These are phyloP conservation scores for Ypsolopha sequella DNA, from an alignment of 2,888 invertebrate genomes.

Conservation along the genomic window DNA sequence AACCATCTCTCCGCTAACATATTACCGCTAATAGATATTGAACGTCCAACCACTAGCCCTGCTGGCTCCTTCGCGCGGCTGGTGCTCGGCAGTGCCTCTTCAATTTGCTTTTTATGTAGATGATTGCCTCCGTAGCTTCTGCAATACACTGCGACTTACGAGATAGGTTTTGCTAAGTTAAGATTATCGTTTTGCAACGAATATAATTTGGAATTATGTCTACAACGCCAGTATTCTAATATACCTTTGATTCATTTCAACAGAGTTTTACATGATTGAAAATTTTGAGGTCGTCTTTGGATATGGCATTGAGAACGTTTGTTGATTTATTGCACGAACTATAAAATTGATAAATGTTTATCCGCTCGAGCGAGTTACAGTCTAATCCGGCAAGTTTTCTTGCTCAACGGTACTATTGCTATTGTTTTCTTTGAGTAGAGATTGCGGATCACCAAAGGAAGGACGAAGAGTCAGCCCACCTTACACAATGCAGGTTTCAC, in stretches of 20 bases:
- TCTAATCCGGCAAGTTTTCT: too few relatives aligned
- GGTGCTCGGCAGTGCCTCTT: slow-evolving; percentile 16
- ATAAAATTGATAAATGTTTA: too few relatives aligned
- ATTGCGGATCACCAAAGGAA: slow-evolving; percentile 20
- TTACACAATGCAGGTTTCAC: slow-evolving; percentile 57
- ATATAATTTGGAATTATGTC: slow-evolving; percentile 1
- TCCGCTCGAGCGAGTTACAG: too few relatives aligned
- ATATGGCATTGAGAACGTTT: too few relatives aligned
- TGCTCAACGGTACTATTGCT: slow-evolving; percentile 7
- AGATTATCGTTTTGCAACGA: slow-evolving; percentile 6
- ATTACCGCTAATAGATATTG: slow-evolving; percentile 64
- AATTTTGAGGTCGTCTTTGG: too few relatives aligned
- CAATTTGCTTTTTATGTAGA: slow-evolving; percentile 24
- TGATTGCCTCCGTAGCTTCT: slow-evolving; percentile 14
- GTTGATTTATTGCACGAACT: too few relatives aligned
- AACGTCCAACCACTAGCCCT: slow-evolving; percentile 15
- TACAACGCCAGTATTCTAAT: too few relatives aligned
- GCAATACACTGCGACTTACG: slow-evolving; percentile 14
- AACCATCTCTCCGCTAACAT: slow-evolving; percentile 59
- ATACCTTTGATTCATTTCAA: too few relatives aligned
- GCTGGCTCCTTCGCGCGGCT: slow-evolving; percentile 7
- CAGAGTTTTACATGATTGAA: too few relatives aligned
- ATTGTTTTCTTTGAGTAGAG: slow-evolving; percentile 30
- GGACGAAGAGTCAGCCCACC: slow-evolving; percentile 26
- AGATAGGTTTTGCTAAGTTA: slow-evolving; percentile 3